These are phyloP conservation scores for Piliocolobus tephrosceles DNA, from an alignment of 2,113 vertebrate genomes.

Conservation along the genomic window DNA sequence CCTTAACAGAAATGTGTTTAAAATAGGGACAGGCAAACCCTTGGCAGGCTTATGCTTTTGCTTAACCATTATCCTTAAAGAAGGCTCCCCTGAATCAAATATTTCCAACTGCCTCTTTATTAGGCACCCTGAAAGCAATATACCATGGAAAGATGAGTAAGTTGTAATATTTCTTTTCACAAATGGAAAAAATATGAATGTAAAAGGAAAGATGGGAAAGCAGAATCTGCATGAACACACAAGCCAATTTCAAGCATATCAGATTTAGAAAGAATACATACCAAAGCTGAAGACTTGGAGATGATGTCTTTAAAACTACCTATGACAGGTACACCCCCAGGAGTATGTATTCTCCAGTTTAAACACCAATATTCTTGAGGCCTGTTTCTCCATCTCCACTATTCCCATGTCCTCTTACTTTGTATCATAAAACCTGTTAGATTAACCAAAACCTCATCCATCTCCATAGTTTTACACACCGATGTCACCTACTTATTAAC, in stretches of 20 bases:
- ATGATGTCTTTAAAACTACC: slow-evolving; percentile 2
- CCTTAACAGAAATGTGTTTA: slow-evolving; percentile 7
- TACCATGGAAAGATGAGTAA: neutral
- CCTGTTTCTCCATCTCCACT: neutral
- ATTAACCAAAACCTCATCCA: slow-evolving; percentile 2
- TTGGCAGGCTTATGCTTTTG: neutral
- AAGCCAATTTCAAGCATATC: neutral
- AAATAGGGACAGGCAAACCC: neutral
- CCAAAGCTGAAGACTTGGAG: neutral
- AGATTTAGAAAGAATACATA: neutral
- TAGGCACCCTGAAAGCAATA: neutral
- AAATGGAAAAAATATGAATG: neutral
- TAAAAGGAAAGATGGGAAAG: neutral
- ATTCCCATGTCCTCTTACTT: neutral
- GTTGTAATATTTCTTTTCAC: neutral
- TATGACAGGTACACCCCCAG: neutral
- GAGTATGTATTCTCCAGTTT: neutral
- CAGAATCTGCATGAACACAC: neutral
- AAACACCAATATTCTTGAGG: neutral
- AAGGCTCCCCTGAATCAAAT: neutral
- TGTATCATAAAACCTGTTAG: neutral
- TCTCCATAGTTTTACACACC: neutral
- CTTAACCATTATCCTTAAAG: neutral
- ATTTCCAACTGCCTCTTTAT: neutral
- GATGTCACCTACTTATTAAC: neutral